Percentiles rank a stretch among this genome's conserved stretches.
Evolutionary conservation across 2,797 vertebrate genomes (phyloP).

Genomic region (Anomalospiza imberbis): DNA sequence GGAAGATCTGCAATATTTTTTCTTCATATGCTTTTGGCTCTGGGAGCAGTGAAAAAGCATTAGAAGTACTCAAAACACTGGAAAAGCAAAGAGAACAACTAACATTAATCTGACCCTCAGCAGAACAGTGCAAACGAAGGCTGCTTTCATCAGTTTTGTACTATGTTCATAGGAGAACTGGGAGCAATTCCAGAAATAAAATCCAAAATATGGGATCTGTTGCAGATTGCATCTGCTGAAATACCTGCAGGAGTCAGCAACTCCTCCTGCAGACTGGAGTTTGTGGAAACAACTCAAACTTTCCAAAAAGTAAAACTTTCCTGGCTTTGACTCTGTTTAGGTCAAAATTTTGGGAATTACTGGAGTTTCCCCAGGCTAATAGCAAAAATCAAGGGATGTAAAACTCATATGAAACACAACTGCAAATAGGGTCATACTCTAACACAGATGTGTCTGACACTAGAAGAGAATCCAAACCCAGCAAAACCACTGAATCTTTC

Average conservation of each 20-base stretch:
- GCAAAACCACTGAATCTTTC: not conserved
- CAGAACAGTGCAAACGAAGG: not conserved
- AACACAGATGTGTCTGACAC: not conserved
- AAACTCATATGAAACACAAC: not conserved
- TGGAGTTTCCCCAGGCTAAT: not conserved
- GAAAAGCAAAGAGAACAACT: not conserved
- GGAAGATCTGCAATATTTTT: not conserved
- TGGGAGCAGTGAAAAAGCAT: slow-evolving; percentile 6
- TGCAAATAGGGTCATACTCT: not conserved
- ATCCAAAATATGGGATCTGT: slow-evolving; percentile 2
- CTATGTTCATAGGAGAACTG: slow-evolving; percentile 19
- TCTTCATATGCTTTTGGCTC: not conserved
- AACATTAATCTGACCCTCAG: slow-evolving; percentile 11
- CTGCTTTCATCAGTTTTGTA: slow-evolving; percentile 40
- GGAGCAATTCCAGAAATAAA: slow-evolving; percentile 51
- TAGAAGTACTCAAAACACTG: not conserved
- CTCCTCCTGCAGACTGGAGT: not conserved
- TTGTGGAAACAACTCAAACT: not conserved
- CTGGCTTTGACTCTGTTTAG: not conserved
- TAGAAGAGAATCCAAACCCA: not conserved
- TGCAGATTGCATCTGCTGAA: slow-evolving; percentile 32
- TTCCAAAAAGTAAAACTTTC: slow-evolving; percentile 39
- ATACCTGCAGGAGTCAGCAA: slow-evolving; percentile 21
- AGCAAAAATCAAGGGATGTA: not conserved
- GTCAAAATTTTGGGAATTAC: not conserved